These are phyloP conservation scores for Rhinopomastus cyanomelas DNA, from an alignment of 2,113 vertebrate species.

Conservation along the genomic window DNA sequence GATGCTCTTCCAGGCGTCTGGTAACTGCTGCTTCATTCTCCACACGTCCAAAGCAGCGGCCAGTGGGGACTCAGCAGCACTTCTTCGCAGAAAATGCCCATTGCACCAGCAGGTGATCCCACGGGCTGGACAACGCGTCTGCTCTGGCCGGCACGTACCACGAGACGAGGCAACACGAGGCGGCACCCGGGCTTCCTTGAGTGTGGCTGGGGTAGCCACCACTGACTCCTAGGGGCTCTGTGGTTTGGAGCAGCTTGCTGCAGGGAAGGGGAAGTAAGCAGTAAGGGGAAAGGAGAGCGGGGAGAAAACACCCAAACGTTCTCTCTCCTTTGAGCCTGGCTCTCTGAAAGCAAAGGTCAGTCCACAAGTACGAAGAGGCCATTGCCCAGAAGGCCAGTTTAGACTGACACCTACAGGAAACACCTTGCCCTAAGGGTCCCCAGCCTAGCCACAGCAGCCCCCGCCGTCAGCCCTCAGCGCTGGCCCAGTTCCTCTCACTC, in stretches of 20 bases:
- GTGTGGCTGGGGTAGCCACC: neutral
- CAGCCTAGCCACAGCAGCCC: neutral
- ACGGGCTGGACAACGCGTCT: neutral
- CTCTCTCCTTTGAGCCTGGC: neutral
- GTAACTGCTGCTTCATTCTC: neutral
- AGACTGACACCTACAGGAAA: neutral
- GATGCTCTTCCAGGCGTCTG: neutral
- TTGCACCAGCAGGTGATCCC: neutral
- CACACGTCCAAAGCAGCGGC: neutral
- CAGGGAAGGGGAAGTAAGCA: neutral
- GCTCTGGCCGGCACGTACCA: neutral
- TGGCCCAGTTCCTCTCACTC: neutral
- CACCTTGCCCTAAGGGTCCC: neutral
- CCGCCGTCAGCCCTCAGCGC: neutral
- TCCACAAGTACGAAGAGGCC: neutral
- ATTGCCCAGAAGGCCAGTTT: neutral
- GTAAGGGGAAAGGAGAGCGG: neutral
- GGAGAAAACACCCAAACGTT: neutral
- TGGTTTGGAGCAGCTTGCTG: neutral
- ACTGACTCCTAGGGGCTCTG: neutral
- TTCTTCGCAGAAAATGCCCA: neutral
- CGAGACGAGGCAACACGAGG: neutral
- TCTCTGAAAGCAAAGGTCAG: neutral
- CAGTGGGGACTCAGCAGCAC: neutral
- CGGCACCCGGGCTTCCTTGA: neutral